Evolutionary conservation across 92 coral and sea anemone genomes (phyloP), one percentile per base, ranked within the genome.

Genomic region (Umimayanthus chanpuru): DNA sequence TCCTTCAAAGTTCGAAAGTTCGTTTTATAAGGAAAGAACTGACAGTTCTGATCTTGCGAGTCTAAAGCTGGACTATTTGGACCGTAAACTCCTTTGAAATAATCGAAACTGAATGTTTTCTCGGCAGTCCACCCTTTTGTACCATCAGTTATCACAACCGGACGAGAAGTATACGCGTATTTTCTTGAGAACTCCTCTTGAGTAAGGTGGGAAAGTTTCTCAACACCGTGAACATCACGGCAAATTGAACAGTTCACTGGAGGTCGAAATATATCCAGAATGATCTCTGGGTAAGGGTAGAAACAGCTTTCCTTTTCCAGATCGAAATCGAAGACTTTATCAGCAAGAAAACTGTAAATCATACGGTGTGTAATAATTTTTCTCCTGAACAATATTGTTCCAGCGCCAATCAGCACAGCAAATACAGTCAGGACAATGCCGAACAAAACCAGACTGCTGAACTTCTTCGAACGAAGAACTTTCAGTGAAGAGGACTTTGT

Each of bases 231-330:
- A 41, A 97, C 93, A 58, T 92, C 87, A 80, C 90, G 90, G 56
- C 99, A 97, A n/a, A 94, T 25, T 29, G 89, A 76, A 40, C 99
- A 97, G 88, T 97, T 83, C 7, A 97, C 98, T n/a, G 99, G 99
- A 4, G 99, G 99, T 2, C 99, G 93, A 88, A 97, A 97, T 80
- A 95, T 80, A 74, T 97, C 98, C 86, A 97, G 92, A 81, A 93
- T 77, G 29, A 92, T 41, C 76, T 97, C 99, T 15, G 94, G 93
- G 61, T 87, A 89, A 6, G 97, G 97, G 18, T 94, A 41, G 0
- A 97, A 92, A 81, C 99, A 97, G 36, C 47, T 82, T 50, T 97
- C 99, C 67, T 87, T 94, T 23, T 94, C 95, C 61, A 97, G 50
- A n/a, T 94, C 97, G 30, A 95, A 85, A 20, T 94, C 96, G 20